A percentile compares a stretch with the other conserved stretches of the same genome.
These are phyloP conservation scores for Urocynchramus pylzowi DNA, from an alignment of 2,113 vertebrate genomes.

Conservation along the genomic window DNA sequence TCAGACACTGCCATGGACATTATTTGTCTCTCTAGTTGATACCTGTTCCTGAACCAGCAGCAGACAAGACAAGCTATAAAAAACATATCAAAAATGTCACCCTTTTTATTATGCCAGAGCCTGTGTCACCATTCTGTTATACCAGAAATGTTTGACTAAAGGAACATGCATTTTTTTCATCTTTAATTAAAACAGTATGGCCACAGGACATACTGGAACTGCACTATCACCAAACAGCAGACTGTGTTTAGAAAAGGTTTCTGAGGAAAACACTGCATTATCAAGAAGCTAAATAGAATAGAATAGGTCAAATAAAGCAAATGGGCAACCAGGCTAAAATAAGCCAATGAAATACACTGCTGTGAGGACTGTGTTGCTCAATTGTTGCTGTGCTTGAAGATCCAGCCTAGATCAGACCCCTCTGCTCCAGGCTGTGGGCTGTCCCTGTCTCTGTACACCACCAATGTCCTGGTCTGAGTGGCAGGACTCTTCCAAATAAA, in stretches of 20 bases:
- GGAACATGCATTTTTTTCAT: neutral
- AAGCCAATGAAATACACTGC: accelerated
- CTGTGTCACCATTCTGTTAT: neutral
- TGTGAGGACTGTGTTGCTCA: neutral
- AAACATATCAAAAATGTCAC: neutral
- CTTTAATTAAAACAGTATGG: neutral
- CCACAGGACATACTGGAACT: neutral
- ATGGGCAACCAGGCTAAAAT: neutral
- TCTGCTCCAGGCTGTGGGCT: neutral
- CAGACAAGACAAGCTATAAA: neutral
- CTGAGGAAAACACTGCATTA: neutral
- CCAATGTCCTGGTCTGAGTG: neutral
- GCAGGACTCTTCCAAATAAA: neutral
- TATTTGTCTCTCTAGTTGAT: neutral
- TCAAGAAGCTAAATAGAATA: neutral
- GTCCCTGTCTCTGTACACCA: neutral
- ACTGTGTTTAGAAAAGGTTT: neutral
- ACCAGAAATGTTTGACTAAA: neutral
- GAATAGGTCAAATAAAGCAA: neutral
- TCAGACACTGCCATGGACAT: neutral
- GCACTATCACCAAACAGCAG: neutral
- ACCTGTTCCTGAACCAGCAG: neutral
- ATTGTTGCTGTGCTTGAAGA: neutral
- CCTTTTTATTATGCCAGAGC: neutral
- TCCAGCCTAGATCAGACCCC: neutral